A percentile compares a stretch with the other conserved stretches of the same genome.
Conservation (phyloP, 1,140 invertebrate species). For the Nixonia krombeini region DNA sequence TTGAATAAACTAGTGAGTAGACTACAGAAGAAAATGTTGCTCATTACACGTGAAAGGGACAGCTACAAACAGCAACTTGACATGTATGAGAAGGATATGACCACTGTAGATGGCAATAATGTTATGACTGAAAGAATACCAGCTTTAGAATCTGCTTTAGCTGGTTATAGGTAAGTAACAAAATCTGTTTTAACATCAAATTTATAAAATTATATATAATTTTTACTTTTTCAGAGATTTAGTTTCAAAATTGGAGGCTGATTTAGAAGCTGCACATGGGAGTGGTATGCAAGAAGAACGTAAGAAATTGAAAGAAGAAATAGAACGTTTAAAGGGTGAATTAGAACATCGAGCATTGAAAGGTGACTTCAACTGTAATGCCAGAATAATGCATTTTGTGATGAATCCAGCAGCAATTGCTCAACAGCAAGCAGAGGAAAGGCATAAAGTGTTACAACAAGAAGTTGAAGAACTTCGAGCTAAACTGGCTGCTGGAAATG, state of each 20-base stretch:
- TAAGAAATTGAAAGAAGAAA: constrained; percentile 72
- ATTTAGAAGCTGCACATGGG: constrained; percentile 68
- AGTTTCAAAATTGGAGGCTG: constrained; percentile 77
- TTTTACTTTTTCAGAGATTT: constrained; percentile 73
- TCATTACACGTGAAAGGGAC: constrained; percentile 84
- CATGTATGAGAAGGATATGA: constrained; percentile 86
- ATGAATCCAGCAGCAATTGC: constrained; percentile 84
- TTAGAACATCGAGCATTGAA: constrained; percentile 76
- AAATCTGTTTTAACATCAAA: background rate
- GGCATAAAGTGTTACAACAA: constrained; percentile 78
- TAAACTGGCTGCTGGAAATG: constrained; percentile 61
- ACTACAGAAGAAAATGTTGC: constrained; percentile 72
- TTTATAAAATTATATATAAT: constrained; percentile 8
- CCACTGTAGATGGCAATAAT: constrained; percentile 70
- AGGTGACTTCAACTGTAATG: constrained; percentile 72
- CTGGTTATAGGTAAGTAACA: background rate
- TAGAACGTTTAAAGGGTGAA: constrained; percentile 77
- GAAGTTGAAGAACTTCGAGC: constrained; percentile 78
- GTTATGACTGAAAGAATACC: constrained; percentile 50
- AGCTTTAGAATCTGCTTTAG: background rate
- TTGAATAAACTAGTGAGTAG: constrained; percentile 68
- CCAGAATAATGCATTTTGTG: constrained; percentile 76
- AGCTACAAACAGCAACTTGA: constrained; percentile 82
- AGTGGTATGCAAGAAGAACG: constrained; percentile 50
- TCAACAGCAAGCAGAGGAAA: constrained; percentile 75